A percentile compares a stretch with the other conserved stretches of the same genome.
Evolutionary conservation across 2,113 vertebrate genomes (phyloP).

Genomic region (Fregetta grallaria): DNA sequence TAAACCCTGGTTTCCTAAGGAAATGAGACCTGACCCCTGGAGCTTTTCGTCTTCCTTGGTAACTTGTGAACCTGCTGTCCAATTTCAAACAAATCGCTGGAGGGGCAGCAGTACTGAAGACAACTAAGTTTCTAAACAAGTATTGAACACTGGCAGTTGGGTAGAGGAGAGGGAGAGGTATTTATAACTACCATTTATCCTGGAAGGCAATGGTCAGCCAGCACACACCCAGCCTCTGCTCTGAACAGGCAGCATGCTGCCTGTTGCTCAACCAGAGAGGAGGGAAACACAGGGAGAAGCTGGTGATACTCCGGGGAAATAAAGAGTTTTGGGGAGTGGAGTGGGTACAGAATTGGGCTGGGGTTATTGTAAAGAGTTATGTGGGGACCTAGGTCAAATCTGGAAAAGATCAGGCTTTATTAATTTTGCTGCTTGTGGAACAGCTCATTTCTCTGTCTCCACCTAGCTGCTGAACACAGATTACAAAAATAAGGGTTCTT

Average conservation of each 20-base stretch:
- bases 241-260: not conserved
- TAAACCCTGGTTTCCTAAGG: not conserved
- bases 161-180: not conserved
- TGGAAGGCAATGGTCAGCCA: not conserved
- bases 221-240: not conserved
- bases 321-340: not conserved
- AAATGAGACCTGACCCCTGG: not conserved
- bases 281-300: not conserved
- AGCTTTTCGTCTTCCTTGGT: not conserved
- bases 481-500: not conserved
- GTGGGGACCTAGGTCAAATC: not conserved
- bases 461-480: not conserved
- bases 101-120: not conserved
- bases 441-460: not conserved
- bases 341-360: not conserved
- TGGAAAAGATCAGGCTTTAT: not conserved
- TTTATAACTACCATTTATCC: not conserved
- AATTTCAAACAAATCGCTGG: not conserved
- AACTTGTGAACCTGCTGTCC: not conserved
- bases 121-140: not conserved
- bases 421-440: not conserved
- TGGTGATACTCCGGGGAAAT: not conserved
- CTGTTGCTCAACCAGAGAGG: not conserved
- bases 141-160: not conserved
- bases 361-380: not conserved